Evolutionary conservation across 1,140 invertebrate species (phyloP), one percentile per base, ranked within the genome.

Genomic region (Melipona quadrifasciata): DNA sequence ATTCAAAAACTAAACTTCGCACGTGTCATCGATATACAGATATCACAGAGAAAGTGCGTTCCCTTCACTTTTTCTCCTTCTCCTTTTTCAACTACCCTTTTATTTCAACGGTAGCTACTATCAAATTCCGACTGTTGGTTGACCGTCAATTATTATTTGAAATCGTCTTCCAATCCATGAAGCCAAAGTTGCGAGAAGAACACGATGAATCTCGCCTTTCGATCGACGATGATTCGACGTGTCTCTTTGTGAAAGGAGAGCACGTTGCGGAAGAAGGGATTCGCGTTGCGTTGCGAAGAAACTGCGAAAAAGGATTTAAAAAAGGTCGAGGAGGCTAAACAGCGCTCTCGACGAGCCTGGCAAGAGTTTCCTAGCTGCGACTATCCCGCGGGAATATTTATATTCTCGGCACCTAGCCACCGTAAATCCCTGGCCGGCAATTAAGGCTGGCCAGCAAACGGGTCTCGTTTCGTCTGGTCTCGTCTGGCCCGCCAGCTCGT

Each of bases 371-470:
- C 71, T 82, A 65, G 68, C 58, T 16, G 75, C 64, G 82, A 51
- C 51, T 65, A 80, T 85, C 82, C 89, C 75, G 57, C 74, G 72
- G 82, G 88, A 88, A 90, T 91, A 92, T 91, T 92, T 92, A 92
- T 91, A 91, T 92, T 92, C 91, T 88, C 88, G 81, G 82, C 91
- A 89, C 90, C 90, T 89, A 91, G 83, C 79, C 80, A 83, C 74
- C 84, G 91, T 91, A 91, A 91, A 91, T 91, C 91, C 90, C 91
- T 89, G 83, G 91, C 86, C 87, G 85, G 92, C 92, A 93, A 94
- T 94, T 94, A 94, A 91, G 90, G 90, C 82, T 90, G 86, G 73
- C 86, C 84, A 55, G 89, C 86, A 87, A 87, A 86, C 83, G 65
- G 68, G 73, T 89, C 85, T 82, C 73, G 77, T 85, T 80, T 80